Base-by-base conservation (phyloP, 1,140 invertebrate genomes). In the Phthorimaea operculella region DNA sequence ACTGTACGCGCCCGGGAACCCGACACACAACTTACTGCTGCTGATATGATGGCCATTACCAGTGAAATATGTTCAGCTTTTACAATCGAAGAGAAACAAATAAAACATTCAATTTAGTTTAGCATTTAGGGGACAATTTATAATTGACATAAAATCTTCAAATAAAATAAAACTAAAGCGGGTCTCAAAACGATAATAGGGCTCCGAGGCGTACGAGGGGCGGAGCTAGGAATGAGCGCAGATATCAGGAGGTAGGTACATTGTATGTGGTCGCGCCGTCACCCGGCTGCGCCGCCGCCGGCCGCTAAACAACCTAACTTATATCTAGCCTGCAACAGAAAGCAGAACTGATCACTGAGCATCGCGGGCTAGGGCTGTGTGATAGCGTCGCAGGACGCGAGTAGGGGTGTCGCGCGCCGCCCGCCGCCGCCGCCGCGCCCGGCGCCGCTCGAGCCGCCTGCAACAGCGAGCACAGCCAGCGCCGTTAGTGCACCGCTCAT, bases 311-410 rank as follows among this genome's bases (percentile, higher is more conserved):
- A 71, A 81, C 78, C 76, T 81, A 81, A 81, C 78, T 76, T 81
- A 81, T 74, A 79, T 78, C 76, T 81, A 79, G 74, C 62, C 78
- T 81, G 78, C 70, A 81, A 81, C 78, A 81, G 78, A 81, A 81
- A 81, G 78, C 78, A 81, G 76, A 81, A 66, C 62, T 66, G 74
- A 76, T 79, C 74, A 79, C 76, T 81, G 72, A 70, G 68, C 56
- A 28, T 28, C 21, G 21, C 21, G 21, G 21, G 58, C 21, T 28
- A 28, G 2, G 21, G 21, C 21, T 42, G 39, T n/a, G 39, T 15
- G 14, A 42, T n/a, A 4, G 21, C 21, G 21, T 28, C 21, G 21
- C 21, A 28, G 21, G 2, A 28, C 21, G 21, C 15, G 60, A 57
- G 47, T 54, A 57, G 58, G 52, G 49, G 34, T 11, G 57, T 45